A percentile compares a stretch with the other conserved stretches of the same genome.
Conservation (phyloP, 2,888 invertebrate species). For the Spodoptera littoralis region DNA sequence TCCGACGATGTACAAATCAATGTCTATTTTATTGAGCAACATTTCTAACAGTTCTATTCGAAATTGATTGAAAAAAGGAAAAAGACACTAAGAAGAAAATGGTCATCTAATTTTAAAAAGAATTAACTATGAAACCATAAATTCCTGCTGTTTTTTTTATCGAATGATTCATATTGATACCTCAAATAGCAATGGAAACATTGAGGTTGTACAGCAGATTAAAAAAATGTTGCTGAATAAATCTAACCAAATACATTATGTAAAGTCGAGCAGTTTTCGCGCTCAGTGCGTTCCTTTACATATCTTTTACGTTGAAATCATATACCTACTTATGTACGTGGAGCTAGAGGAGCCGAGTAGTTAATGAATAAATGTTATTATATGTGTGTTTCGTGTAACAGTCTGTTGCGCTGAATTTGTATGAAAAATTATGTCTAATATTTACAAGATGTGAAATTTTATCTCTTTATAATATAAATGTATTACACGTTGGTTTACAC, state of each 20-base stretch:
- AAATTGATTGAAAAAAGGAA: no score
- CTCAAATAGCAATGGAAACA: not conserved
- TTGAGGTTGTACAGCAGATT: not conserved
- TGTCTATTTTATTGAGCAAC: no score
- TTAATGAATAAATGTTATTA: slow-evolving; percentile 68
- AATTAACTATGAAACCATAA: no score
- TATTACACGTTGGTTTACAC: slow-evolving; percentile 85
- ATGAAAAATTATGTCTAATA: slow-evolving; percentile 79
- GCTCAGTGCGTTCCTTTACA: slow-evolving; percentile 15
- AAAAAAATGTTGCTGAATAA: no score
- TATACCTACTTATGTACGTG: slow-evolving; percentile 22
- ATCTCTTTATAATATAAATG: slow-evolving; percentile 88
- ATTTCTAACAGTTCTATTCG: no score
- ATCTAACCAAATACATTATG: no score
- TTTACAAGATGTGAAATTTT: slow-evolving; percentile 87
- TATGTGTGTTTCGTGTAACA: slow-evolving; percentile 74
- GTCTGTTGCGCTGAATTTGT: slow-evolving; percentile 75
- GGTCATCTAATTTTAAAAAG: no score
- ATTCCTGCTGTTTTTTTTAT: no score
- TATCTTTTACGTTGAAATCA: slow-evolving; percentile 27
- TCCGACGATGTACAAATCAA: no score
- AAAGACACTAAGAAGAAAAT: no score
- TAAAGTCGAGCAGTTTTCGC: not conserved
- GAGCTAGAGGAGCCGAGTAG: slow-evolving; percentile 61
- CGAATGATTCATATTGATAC: no score